Percentiles rank a stretch among this genome's conserved stretches.
Evolutionary conservation across 1,140 invertebrate genomes (phyloP).

Genomic region (Panulirus ornatus): DNA sequence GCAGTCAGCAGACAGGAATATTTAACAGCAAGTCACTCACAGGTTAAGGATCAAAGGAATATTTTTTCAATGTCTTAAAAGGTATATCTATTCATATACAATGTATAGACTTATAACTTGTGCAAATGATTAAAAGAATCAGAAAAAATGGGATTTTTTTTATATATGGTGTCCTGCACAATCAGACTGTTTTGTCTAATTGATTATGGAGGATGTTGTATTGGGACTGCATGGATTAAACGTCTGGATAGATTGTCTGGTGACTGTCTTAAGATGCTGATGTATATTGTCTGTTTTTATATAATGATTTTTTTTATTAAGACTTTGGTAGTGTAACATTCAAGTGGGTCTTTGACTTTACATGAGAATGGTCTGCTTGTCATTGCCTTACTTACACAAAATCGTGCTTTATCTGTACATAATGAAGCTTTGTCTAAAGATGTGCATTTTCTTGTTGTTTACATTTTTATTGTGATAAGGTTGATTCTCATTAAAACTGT

Average conservation of each 20-base stretch:
- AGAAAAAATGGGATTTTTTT: too few relatives aligned
- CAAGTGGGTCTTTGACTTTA: background rate
- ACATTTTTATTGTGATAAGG: slow-evolving; percentile 36
- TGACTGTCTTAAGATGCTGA: background rate
- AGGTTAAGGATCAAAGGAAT: too few relatives aligned
- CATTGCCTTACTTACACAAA: slow-evolving; percentile 61
- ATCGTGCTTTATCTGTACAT: slow-evolving; percentile 67
- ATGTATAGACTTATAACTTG: too few relatives aligned
- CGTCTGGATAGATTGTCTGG: background rate
- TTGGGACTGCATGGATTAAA: background rate
- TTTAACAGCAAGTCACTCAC: too few relatives aligned
- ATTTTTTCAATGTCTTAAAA: too few relatives aligned
- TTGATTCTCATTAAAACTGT: slow-evolving; percentile 5
- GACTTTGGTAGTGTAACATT: background rate
- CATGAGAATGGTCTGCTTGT: slow-evolving; percentile 47
- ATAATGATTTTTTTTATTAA: slow-evolving; percentile 5
- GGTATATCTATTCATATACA: too few relatives aligned
- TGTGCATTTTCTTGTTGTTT: slow-evolving; percentile 31
- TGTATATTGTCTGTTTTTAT: background rate
- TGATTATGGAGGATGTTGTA: background rate
- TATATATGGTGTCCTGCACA: background rate
- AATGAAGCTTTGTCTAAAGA: slow-evolving; percentile 46
- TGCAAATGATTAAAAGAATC: too few relatives aligned
- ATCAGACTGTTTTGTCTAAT: background rate
- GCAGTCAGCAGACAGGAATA: background rate